A percentile compares a stretch with the other conserved stretches of the same genome.
These are phyloP conservation scores for Cosmopolites sordidus DNA, from an alignment of 2,888 invertebrate genomes.

Conservation along the genomic window DNA sequence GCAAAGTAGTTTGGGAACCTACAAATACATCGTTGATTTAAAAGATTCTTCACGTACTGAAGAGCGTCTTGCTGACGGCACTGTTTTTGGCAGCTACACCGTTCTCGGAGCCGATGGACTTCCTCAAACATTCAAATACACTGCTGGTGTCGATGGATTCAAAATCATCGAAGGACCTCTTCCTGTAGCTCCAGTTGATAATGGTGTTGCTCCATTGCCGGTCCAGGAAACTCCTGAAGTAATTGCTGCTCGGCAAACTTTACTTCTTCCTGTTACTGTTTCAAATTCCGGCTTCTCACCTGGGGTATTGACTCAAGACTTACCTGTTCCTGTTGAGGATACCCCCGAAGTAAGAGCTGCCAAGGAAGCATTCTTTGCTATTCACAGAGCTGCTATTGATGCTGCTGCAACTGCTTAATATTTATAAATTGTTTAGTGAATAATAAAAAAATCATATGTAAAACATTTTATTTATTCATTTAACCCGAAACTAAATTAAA, in stretches of 20 bases:
- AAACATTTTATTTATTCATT: no score
- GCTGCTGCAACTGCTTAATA: no score
- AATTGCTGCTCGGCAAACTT: background rate
- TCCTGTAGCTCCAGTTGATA: conserved; percentile 29
- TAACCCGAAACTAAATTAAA: no score
- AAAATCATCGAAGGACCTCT: conserved; percentile 26
- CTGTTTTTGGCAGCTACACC: conserved; percentile 31
- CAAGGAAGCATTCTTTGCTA: conserved; percentile 16
- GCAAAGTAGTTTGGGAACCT: conserved; percentile 31
- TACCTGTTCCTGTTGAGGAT: conserved; percentile 11
- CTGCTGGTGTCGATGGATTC: conserved; percentile 30
- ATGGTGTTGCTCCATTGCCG: conserved; percentile 16
- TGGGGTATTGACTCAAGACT: background rate
- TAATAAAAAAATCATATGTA: no score
- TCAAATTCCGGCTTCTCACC: background rate
- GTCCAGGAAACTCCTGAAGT: background rate
- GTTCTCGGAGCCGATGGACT: conserved; percentile 25
- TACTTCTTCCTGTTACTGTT: background rate
- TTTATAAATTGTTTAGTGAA: no score
- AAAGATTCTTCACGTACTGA: conserved; percentile 22
- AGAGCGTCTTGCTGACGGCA: conserved; percentile 31
- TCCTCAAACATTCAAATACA: conserved; percentile 26
- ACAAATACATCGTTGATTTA: conserved; percentile 26
- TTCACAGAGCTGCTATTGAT: background rate
- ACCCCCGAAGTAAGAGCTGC: conserved; percentile 22